These are phyloP conservation scores for Meliscaeva auricollis DNA, from an alignment of 2,888 invertebrate species.

Conservation along the genomic window DNA sequence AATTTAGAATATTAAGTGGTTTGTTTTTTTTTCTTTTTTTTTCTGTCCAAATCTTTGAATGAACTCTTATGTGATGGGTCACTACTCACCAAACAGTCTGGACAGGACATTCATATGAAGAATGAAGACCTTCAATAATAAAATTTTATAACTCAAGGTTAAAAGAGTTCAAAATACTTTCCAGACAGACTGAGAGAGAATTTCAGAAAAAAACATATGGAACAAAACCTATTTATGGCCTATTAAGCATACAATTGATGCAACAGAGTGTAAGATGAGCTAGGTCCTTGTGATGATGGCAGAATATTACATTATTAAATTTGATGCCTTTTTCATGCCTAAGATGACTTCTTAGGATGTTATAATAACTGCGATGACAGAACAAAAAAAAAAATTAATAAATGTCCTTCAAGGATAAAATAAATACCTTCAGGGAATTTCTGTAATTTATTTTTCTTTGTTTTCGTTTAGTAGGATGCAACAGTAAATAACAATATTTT, in stretches of 20 bases:
- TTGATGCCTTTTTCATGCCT: no score
- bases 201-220: background rate
- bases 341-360: background rate
- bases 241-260: background rate
- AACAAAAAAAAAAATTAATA: no score
- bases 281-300: background rate
- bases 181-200: background rate
- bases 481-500: background rate
- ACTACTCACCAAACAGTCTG: background rate
- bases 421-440: background rate
- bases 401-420: background rate
- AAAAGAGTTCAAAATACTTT: background rate
- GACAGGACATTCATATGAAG: background rate
- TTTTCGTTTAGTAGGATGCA: background rate
- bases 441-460: background rate
- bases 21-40: background rate
- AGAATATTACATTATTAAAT: background rate
- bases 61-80: slow-evolving; percentile 5
- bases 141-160: background rate
- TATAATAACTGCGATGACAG: background rate
- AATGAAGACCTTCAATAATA: background rate
- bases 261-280: background rate
- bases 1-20: slow-evolving; percentile 22
- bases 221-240: background rate
- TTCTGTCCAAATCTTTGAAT: background rate